Conservation (phyloP, 2,888 invertebrate species). For the Odontocerum albicorne region DNA sequence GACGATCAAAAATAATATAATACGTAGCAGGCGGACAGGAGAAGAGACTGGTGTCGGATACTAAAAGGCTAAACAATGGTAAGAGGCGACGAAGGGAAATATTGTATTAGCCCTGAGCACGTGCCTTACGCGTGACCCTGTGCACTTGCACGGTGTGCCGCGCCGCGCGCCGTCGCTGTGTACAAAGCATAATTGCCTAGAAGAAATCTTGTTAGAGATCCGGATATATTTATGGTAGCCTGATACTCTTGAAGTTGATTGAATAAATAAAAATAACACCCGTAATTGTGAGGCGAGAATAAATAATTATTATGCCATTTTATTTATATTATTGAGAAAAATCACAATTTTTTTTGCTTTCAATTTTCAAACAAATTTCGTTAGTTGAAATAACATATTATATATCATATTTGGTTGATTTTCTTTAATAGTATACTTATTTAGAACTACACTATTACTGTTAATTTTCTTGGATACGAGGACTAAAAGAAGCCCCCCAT, state of each 20-base stretch:
- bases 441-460: no score
- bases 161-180: constrained; percentile 17
- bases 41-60: constrained; percentile 13
- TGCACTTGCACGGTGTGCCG: constrained; percentile 17
- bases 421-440: no score
- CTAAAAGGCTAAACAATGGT: constrained; percentile 9
- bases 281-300: no score
- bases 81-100: constrained; percentile 26
- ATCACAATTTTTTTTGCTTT: no score
- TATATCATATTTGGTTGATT: no score
- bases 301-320: no score
- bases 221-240: constrained; percentile 19
- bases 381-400: no score
- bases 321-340: no score
- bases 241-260: constrained; percentile 4
- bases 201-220: constrained; percentile 33
- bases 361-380: no score
- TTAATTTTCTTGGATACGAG: no score
- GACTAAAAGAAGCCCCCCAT: no score
- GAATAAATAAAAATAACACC: no score
- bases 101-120: constrained; percentile 31
- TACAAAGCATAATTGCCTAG: constrained; percentile 33
- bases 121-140: constrained; percentile 26
- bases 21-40: constrained; percentile 17
- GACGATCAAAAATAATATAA: constrained; percentile 12